These are phyloP conservation scores for Onychostoma macrolepis DNA, from an alignment of 2,113 vertebrate species.

Conservation along the genomic window DNA sequence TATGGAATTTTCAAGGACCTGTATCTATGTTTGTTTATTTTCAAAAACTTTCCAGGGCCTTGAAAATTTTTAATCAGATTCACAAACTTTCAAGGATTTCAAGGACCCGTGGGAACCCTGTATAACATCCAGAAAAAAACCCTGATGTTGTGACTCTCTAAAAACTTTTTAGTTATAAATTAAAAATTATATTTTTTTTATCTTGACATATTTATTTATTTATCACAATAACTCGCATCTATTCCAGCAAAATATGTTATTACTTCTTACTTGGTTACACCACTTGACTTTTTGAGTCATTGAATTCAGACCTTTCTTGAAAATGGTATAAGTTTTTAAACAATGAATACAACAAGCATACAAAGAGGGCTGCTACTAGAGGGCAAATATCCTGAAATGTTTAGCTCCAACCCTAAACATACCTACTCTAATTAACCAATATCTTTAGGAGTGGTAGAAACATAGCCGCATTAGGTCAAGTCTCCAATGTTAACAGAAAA, in stretches of 20 bases:
- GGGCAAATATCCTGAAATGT: neutral
- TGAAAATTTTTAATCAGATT: no score
- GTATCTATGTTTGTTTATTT: no score
- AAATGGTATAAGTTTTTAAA: neutral
- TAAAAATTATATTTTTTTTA: no score
- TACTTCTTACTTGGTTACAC: neutral
- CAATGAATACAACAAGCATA: neutral
- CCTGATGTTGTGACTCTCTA: neutral
- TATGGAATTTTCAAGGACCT: no score
- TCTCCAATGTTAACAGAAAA: neutral
- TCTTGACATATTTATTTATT: no score
- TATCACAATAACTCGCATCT: neutral
- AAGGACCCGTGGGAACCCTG: no score
- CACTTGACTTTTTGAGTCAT: neutral
- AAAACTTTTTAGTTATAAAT: no score
- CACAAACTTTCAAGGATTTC: no score
- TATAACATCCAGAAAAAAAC: neutral
- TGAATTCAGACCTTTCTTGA: neutral
- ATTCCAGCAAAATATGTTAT: neutral
- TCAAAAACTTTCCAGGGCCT: no score
- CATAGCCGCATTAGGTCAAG: neutral
- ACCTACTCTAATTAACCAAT: neutral
- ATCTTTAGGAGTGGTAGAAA: neutral
- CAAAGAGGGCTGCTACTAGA: neutral
- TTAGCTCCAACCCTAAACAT: neutral